Conservation (phyloP, 2,113 vertebrate species). For the Ctenodactylus gundi region DNA sequence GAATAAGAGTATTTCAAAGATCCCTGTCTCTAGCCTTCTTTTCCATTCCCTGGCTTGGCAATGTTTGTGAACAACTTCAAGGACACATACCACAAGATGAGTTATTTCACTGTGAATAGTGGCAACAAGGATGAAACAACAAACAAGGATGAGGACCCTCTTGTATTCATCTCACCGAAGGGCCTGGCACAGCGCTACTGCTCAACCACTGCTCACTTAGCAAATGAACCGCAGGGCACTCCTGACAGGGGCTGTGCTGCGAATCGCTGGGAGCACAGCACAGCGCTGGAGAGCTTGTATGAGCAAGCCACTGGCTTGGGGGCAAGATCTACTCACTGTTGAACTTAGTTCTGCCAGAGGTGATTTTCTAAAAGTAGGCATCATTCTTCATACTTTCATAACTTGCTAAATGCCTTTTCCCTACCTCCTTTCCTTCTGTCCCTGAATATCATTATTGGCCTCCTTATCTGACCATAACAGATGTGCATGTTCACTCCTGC, state of each 20-base stretch:
- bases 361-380: neutral
- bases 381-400: neutral
- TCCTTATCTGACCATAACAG: neutral
- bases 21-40: neutral
- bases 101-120: neutral
- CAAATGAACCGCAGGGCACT: neutral
- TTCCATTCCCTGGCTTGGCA: neutral
- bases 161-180: neutral
- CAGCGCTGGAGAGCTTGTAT: neutral
- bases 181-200: neutral
- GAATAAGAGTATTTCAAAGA: neutral
- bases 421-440: neutral
- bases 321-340: neutral
- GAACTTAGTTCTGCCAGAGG: neutral
- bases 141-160: neutral
- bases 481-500: neutral
- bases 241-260: neutral
- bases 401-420: neutral
- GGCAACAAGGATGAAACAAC: too few relatives aligned
- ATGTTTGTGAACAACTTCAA: neutral
- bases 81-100: neutral
- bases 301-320: neutral
- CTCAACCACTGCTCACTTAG: neutral
- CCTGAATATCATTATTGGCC: neutral
- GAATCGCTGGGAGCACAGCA: neutral